phyloP scores from a whole-genome alignment of 1,140 invertebrate genomes.

The Drosophila melanogaster region Release_6_plus_ISO1_MT NT_037436.4:13760001-13760500 shows the following conservation, averaged over 20 bases:
- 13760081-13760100: too few relatives aligned
- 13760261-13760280: slow-evolving; percentile 36
- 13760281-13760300: slow-evolving; percentile 46
- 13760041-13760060: not conserved
- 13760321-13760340: not conserved
- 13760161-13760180: slow-evolving; percentile 27
- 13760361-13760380: slow-evolving; percentile 73
- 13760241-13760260: slow-evolving; percentile 48
- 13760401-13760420: slow-evolving; percentile 30
- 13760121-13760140: slow-evolving; percentile 58
- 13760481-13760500: slow-evolving; percentile 78
- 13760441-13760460: slow-evolving; percentile 67
- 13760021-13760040: not conserved
- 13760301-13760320: slow-evolving; percentile 44
- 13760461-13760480: slow-evolving; percentile 51
- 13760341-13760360: slow-evolving; percentile 39
- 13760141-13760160: slow-evolving; percentile 52
- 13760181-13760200: slow-evolving; percentile 9
- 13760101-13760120: too few relatives aligned
- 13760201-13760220: not conserved
- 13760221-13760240: slow-evolving; percentile 66
- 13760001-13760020: not conserved
- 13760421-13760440: slow-evolving; percentile 78
- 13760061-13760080: not conserved
- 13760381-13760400: slow-evolving; percentile 21